Percentiles rank a stretch among this genome's conserved stretches.
Evolutionary conservation across 2,113 vertebrate species (phyloP).

Genomic region (Silurus glanis): DNA sequence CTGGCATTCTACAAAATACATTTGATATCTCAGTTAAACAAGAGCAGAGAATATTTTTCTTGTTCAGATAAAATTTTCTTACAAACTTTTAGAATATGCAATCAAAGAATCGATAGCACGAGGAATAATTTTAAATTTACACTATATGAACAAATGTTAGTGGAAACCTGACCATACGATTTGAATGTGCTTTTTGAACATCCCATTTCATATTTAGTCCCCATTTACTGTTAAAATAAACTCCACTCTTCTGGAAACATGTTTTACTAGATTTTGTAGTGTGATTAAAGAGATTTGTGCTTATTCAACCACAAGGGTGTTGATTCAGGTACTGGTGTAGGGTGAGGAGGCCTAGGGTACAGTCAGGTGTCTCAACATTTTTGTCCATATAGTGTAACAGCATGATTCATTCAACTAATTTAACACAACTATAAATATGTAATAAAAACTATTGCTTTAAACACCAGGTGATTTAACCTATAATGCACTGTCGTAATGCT

Average conservation of each 20-base stretch:
- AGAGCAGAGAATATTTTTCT: background rate
- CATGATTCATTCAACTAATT: background rate
- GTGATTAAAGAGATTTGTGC: no score
- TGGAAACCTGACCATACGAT: no score
- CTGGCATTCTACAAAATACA: constrained; percentile 74
- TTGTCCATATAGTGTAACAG: background rate
- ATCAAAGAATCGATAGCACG: background rate
- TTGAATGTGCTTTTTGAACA: no score
- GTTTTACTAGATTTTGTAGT: no score
- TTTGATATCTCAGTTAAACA: background rate
- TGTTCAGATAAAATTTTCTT: background rate
- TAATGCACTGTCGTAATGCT: background rate
- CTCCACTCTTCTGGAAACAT: no score
- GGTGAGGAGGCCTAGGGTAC: no score
- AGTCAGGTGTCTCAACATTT: no score
- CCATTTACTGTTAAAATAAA: no score
- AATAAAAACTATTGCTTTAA: background rate
- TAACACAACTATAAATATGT: background rate
- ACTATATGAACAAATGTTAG: no score
- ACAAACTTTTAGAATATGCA: background rate
- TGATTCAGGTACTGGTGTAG: no score
- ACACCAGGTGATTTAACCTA: background rate
- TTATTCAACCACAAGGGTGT: no score
- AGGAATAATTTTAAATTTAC: background rate
- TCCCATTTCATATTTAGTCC: no score